phyloP scores from a whole-genome alignment of 2,113 vertebrate genomes.

The Craseonycteris thonglongyai region DNA sequence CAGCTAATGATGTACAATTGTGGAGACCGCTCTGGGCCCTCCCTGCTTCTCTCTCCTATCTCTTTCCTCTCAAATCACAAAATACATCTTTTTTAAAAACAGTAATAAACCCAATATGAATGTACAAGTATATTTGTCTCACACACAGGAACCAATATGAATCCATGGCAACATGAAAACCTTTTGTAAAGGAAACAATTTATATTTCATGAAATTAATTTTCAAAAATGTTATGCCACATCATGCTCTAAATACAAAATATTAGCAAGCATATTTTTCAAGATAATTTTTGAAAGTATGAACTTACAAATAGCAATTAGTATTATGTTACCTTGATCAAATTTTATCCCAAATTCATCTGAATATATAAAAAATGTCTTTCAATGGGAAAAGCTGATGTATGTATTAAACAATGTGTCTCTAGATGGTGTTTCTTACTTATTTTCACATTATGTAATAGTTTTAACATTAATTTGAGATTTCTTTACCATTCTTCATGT shows the following conservation, averaged over 20 bases:
- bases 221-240: not conserved
- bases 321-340: not conserved
- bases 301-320: not conserved
- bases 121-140: not conserved
- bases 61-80: too few species aligned
- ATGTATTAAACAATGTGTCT: not conserved
- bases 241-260: not conserved
- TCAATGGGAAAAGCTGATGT: not conserved
- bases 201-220: not conserved
- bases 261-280: not conserved
- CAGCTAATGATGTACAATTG: too few species aligned
- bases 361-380: not conserved
- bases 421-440: not conserved
- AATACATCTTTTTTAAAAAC: too few species aligned
- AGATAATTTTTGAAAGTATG: not conserved
- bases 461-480: not conserved
- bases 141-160: not conserved
- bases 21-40: too few species aligned
- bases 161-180: not conserved
- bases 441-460: not conserved
- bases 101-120: not conserved
- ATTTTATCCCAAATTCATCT: not conserved
- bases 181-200: not conserved
- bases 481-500: not conserved
- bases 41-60: too few species aligned